Conservation (phyloP, 2,797 vertebrate genomes). For the Potorous gilbertii region DNA sequence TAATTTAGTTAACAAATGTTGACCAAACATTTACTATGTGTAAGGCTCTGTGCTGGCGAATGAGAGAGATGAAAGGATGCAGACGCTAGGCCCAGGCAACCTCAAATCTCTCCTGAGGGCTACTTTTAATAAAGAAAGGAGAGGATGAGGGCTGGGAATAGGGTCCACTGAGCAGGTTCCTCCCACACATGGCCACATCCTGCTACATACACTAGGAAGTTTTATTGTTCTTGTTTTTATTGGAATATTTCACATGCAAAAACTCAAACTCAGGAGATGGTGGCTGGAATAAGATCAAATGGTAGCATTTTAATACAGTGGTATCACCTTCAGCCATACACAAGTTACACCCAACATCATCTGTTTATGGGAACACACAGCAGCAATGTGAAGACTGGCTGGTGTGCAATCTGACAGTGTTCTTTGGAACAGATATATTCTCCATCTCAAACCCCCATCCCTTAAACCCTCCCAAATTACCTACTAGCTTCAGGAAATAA, state of each 20-base stretch:
- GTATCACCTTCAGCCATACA: slow-evolving; percentile 7
- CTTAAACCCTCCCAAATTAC: slow-evolving; percentile 75
- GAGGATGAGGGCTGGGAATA: no score
- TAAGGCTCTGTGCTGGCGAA: background rate
- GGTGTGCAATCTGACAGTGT: slow-evolving; percentile 56
- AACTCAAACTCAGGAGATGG: slow-evolving; percentile 80
- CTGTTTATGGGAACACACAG: slow-evolving; percentile 70
- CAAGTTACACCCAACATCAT: slow-evolving; percentile 59
- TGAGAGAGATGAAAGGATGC: background rate
- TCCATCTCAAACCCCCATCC: slow-evolving; percentile 58
- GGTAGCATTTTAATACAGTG: slow-evolving; percentile 69
- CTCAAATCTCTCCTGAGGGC: background rate
- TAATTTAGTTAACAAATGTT: background rate
- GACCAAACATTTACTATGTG: background rate
- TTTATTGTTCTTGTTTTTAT: slow-evolving; percentile 91
- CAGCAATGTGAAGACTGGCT: slow-evolving; percentile 14
- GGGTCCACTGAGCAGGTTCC: background rate
- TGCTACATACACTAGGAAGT: slow-evolving; percentile 81
- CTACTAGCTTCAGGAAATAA: slow-evolving; percentile 82
- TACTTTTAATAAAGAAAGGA: background rate
- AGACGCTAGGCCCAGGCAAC: background rate
- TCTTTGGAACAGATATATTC: slow-evolving; percentile 71
- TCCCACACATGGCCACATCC: slow-evolving; percentile 7
- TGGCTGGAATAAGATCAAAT: slow-evolving; percentile 79
- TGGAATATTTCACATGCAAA: slow-evolving; percentile 89